Base-by-base conservation (phyloP, 2,113 vertebrate genomes). In the Lepidothrix coronata region DNA sequence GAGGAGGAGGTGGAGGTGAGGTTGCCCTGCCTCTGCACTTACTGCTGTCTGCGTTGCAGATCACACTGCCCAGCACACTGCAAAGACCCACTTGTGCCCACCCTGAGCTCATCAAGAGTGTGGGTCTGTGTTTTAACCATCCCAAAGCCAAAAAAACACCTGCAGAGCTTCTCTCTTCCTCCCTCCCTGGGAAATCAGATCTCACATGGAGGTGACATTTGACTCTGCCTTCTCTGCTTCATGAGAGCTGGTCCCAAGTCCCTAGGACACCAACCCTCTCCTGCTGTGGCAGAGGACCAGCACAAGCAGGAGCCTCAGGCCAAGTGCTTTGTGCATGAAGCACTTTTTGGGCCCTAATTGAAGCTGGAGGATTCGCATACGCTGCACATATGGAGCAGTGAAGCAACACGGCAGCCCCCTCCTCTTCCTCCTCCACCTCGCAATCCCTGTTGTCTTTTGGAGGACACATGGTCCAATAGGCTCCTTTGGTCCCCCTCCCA, bases 161-260 rank as follows among this genome's bases (percentile, higher is more conserved):
- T 6, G 4, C 68, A 73, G 63, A 91, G 31, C 28, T 71, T 49
- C 48, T 58, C 55, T 41, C 23, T 52, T 43, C 68, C 61, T 66
- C 39, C 27, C 18, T 63, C 58, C 31, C 44, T n/a, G 22, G 54
- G 28, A 48, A 63, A 78, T 14, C 33, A 46, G 48, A 21, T 30
- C 48, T 52, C 62, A 57, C 5, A 2, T 0, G 6, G 58, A 39
- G 44, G 4, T 0, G 6, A 1, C 8, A 20, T 22, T 35, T 17
- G 55, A 31, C 15, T 41, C 49, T 91, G 58, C 48, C 55, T 71
- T 70, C 70, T 43, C 85, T 72, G 35, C 46, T 74, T 39, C 46
- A 19, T 10, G 8, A 39, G 51, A 22, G 54, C 41, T 76, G 28
- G 3, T 19, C 70, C 13, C 3, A 63, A 11, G 30, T 14, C 18